Evolutionary conservation across 2,888 invertebrate species (phyloP), one percentile per base, ranked within the genome.

Genomic region (Pyrocoelia pectoralis): DNA sequence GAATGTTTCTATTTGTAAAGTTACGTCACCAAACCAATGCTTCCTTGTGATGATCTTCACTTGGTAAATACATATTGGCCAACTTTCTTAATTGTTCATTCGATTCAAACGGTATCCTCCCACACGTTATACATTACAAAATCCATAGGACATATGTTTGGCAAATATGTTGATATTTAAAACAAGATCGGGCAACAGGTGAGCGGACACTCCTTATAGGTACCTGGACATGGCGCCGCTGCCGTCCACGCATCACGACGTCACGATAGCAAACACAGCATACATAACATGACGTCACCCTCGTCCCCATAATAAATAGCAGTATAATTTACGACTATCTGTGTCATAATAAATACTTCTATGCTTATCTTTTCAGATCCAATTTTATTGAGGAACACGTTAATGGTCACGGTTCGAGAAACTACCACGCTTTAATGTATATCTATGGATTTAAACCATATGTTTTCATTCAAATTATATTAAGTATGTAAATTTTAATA

Each of bases 131-230:
- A 56, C 5, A 46, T 59, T 64, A 55, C 54, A 41, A 64, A 64
- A 63, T 33, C 43, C 59, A 63, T 56, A 58, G 56, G 59, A 64
- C 59, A 64, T 59, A 59, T 55, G 64, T 64, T 64, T 64, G 55
- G 62, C 54, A 62, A 62, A 62, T 54, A 59, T 64, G 54, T 64
- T 55, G 54, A 70, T 69, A 70, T 62, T 66, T 67, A 70, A 72
- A 71, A 70, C 68, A 71, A 70, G 69, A 67, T 68, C 70, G 62
- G 68, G 68, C 70, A 70, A 71, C 72, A 74, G 72, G 73, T 74
- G 73, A 72, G 71, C 71, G 72, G 73, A 71, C 73, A 75, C 75
- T 74, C 76, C 76, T 72, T 75, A 74, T 76, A 74, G 73, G 72
- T 72, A 70, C 68, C 72, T 70, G 63, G 69, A 70, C 68, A 70